A percentile compares a stretch with the other conserved stretches of the same genome.
Evolutionary conservation across 2,888 invertebrate species (phyloP).

Genomic region (Drosophila affinis): DNA sequence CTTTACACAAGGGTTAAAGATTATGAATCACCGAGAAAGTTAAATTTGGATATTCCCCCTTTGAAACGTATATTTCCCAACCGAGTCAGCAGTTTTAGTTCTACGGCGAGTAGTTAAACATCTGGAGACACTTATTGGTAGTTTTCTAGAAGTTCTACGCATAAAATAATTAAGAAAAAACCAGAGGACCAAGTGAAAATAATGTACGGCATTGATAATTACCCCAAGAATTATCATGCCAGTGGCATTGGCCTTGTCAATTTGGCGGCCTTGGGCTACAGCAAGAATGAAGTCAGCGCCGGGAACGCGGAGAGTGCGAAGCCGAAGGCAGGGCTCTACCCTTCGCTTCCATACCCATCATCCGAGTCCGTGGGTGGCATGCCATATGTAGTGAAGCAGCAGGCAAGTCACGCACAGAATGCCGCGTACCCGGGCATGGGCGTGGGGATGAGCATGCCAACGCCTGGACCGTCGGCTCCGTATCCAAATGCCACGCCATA

Average conservation of each 20-base stretch:
- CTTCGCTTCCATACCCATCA: conserved; percentile 78
- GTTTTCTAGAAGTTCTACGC: conserved; percentile 30
- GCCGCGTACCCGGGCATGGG: conserved; percentile 49
- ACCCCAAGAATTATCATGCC: conserved; percentile 83
- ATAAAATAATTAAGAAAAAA: conserved; percentile 7
- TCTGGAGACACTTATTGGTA: conserved; percentile 30
- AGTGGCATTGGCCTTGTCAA: conserved; percentile 82
- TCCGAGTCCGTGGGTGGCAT: conserved; percentile 70
- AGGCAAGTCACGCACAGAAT: conserved; percentile 56
- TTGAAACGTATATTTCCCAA: conserved; percentile 57
- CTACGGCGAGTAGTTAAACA: conserved; percentile 44
- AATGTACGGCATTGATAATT: conserved; percentile 74
- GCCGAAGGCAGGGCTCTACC: conserved; percentile 76
- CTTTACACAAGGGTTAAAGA: conserved; percentile 54
- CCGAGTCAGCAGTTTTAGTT: conserved; percentile 68
- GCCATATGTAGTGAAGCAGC: conserved; percentile 73
- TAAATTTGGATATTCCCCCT: conserved; percentile 72
- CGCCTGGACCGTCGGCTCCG: conserved; percentile 52
- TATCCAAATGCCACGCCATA: conserved; percentile 61
- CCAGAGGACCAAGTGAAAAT: conserved; percentile 45
- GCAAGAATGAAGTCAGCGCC: conserved; percentile 68
- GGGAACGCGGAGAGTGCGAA: conserved; percentile 29
- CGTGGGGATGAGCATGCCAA: conserved; percentile 47
- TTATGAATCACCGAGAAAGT: conserved; percentile 68
- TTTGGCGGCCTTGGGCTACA: conserved; percentile 81